A percentile compares a stretch with the other conserved stretches of the same genome.
phyloP scores from a whole-genome alignment of 1,140 invertebrate genomes.

The Anastrepha obliqua region DNA sequence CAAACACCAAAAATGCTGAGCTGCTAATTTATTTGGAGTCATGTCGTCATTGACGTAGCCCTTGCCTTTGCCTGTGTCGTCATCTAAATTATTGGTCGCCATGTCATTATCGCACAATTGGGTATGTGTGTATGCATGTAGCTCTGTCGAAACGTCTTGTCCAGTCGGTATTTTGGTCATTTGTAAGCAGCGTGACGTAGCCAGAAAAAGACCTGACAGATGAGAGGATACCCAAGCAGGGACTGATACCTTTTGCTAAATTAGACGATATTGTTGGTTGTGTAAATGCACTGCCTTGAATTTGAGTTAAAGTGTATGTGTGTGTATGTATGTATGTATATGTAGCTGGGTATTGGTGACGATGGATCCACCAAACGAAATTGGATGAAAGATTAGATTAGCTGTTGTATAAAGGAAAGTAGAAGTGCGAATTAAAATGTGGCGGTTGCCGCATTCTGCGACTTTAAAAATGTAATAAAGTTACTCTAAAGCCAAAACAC shows the following conservation, averaged over 20 bases:
- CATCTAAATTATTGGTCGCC: not conserved
- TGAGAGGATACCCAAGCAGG: not conserved
- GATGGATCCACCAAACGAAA: too few relatives aligned
- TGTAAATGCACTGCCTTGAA: not conserved
- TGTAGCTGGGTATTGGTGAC: too few relatives aligned
- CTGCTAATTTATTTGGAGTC: conserved; percentile 47
- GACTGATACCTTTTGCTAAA: not conserved
- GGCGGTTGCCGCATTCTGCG: too few relatives aligned
- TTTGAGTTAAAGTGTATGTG: not conserved
- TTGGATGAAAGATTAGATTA: too few relatives aligned
- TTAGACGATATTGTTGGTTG: not conserved
- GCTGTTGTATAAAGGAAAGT: too few relatives aligned
- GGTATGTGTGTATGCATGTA: not conserved
- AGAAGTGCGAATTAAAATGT: too few relatives aligned
- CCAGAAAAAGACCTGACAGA: not conserved
- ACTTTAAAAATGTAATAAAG: too few relatives aligned
- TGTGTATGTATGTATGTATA: not conserved
- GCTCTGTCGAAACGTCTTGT: not conserved
- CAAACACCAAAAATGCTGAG: not conserved
- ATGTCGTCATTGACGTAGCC: not conserved
- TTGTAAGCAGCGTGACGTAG: conserved; percentile 29
- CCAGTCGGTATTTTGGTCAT: not conserved
- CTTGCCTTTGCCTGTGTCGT: not conserved
- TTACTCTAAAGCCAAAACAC: too few relatives aligned
- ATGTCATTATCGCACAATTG: not conserved